phyloP scores from a whole-genome alignment of 2,888 invertebrate species.

The Plebejus anna region DNA sequence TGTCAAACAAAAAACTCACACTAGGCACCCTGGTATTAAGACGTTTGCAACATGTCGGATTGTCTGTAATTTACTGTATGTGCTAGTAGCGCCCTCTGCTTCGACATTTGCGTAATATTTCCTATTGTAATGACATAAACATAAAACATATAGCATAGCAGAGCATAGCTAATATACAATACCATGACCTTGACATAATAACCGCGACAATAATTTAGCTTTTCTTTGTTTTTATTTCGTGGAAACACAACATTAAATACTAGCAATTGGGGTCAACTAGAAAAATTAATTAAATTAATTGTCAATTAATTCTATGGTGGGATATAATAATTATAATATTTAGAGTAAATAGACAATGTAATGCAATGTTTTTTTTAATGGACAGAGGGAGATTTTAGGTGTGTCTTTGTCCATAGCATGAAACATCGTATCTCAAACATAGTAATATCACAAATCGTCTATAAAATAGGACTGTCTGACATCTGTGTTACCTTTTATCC shows the following conservation, averaged over 20 bases:
- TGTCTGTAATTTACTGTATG: no score
- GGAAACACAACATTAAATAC: slow-evolving; percentile 2
- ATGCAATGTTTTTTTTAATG: background rate
- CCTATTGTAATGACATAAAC: background rate
- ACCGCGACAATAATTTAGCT: background rate
- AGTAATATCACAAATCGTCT: no score
- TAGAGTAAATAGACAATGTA: background rate
- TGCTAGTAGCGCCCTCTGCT: no score
- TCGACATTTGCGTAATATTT: no score
- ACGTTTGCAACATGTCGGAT: no score
- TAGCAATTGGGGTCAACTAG: background rate
- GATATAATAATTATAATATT: background rate
- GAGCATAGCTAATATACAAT: slow-evolving; percentile 17
- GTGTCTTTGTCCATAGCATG: no score
- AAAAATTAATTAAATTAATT: background rate
- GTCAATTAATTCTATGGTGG: background rate
- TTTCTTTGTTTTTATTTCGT: slow-evolving; percentile 12
- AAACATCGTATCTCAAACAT: no score
- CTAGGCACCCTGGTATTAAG: no score
- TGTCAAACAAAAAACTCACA: no score
- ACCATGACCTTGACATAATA: slow-evolving; percentile 11
- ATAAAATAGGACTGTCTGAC: no score
- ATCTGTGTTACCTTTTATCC: no score
- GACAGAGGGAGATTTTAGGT: no score
- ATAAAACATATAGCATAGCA: background rate